These are phyloP conservation scores for Dissostichus mawsoni DNA, from an alignment of 2,113 vertebrate species.

Conservation along the genomic window DNA sequence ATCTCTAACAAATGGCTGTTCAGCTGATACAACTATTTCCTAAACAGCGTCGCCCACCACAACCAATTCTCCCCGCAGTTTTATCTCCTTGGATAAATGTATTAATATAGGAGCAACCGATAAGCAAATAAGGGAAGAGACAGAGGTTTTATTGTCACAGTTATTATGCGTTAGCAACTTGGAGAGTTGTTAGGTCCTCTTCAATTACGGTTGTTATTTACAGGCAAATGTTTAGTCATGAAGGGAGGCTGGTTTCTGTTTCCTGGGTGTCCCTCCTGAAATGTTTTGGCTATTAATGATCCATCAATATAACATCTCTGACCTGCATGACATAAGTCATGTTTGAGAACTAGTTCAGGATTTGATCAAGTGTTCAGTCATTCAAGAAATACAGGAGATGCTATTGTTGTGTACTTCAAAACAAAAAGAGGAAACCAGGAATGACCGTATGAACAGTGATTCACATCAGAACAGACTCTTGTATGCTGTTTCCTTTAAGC, in stretches of 20 bases:
- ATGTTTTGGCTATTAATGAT: neutral
- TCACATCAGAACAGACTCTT: neutral
- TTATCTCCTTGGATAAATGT: neutral
- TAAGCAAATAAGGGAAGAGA: neutral
- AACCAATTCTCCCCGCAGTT: conserved; percentile 3
- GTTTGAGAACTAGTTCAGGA: neutral
- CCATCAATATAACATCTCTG: neutral
- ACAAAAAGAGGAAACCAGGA: neutral
- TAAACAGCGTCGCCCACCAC: neutral
- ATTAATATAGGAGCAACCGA: neutral
- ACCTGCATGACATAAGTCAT: neutral
- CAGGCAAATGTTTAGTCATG: conserved; percentile 2
- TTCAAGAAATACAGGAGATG: neutral
- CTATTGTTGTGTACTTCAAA: neutral
- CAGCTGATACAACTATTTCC: neutral
- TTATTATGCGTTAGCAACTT: neutral
- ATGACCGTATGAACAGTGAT: neutral
- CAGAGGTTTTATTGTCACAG: neutral
- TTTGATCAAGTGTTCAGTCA: neutral
- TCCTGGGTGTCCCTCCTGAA: neutral
- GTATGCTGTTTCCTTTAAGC: neutral
- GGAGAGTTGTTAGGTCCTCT: conserved; percentile 11
- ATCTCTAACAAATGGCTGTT: neutral
- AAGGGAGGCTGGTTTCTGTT: neutral
- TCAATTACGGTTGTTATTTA: neutral